These are phyloP conservation scores for Eupithecia dodoneata DNA, from an alignment of 2,888 invertebrate species.

Conservation along the genomic window DNA sequence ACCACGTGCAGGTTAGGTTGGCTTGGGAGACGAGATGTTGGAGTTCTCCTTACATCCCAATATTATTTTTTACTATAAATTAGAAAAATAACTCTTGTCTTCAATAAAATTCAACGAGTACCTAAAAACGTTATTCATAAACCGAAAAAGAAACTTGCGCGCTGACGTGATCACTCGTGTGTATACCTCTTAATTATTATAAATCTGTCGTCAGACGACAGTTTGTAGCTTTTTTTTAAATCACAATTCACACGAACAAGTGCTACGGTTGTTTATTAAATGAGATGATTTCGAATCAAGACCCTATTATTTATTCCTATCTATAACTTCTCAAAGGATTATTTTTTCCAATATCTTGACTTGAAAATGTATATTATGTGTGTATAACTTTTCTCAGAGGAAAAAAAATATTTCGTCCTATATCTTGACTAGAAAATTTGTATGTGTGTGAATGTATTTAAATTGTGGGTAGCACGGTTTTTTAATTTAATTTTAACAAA, in stretches of 20 bases:
- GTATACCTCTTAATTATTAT: slow-evolving; percentile 76
- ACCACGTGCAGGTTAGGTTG: no score
- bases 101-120: not conserved
- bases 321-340: not conserved
- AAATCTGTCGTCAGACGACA: slow-evolving; percentile 77
- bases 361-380: no score
- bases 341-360: not conserved
- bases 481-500: not conserved
- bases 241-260: slow-evolving; percentile 71
- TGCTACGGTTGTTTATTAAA: slow-evolving; percentile 66
- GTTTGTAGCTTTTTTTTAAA: slow-evolving; percentile 69
- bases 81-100: not conserved
- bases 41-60: no score
- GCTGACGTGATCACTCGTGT: slow-evolving; percentile 46
- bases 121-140: not conserved
- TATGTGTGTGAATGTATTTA: not conserved
- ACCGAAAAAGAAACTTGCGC: not conserved
- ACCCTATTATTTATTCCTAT: not conserved
- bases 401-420: not conserved
- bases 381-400: not conserved
- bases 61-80: not conserved
- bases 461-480: not conserved
- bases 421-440: not conserved
- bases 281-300: slow-evolving; percentile 50
- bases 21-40: no score